Conservation (phyloP, 2,113 vertebrate genomes). For the Phoenicopterus ruber region DNA sequence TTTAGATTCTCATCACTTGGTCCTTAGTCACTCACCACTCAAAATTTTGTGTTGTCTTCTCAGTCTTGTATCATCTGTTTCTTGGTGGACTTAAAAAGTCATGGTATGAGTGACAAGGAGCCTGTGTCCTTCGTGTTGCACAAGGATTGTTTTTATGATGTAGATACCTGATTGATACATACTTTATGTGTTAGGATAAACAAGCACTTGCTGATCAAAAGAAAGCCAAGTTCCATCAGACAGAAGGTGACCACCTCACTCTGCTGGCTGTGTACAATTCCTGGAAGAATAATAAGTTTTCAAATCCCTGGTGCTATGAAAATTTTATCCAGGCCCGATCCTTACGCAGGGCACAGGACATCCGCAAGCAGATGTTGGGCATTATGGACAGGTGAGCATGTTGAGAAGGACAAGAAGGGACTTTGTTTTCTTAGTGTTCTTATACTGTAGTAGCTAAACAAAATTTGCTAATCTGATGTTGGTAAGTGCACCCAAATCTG, state of each 20-base stretch:
- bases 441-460: not conserved
- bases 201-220: constrained; percentile 97
- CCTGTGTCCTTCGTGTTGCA: rapidly evolving
- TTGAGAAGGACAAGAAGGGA: not conserved
- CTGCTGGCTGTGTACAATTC: constrained; percentile 98
- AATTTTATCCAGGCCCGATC: constrained; percentile 98
- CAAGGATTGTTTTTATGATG: not conserved
- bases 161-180: rapidly evolving
- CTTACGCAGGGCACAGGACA: constrained; percentile 91
- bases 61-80: not conserved
- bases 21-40: not conserved
- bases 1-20: not conserved
- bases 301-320: constrained; percentile 98
- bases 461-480: not conserved
- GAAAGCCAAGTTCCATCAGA: constrained; percentile 98
- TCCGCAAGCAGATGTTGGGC: constrained; percentile 98
- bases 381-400: constrained; percentile 92
- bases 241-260: constrained; percentile 96
- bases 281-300: constrained; percentile 99
- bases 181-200: constrained; percentile 82
- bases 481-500: not conserved
- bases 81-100: not conserved
- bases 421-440: not conserved
- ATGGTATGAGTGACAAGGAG: not conserved
- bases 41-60: not conserved